These are phyloP conservation scores for Octodon degus DNA, from an alignment of 2,113 vertebrate genomes.

Conservation along the genomic window DNA sequence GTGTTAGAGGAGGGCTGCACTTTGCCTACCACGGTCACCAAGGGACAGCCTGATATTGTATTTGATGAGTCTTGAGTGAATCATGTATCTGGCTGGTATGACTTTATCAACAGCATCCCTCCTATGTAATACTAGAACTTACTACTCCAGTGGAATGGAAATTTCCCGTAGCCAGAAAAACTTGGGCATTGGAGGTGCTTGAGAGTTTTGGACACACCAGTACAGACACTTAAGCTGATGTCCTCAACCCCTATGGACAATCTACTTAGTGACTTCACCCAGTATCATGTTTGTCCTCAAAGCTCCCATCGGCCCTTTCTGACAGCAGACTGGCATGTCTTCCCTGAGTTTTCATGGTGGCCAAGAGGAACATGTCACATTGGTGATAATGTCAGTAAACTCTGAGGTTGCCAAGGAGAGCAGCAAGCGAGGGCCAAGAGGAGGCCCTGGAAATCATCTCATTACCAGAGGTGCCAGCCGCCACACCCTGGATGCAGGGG, in stretches of 20 bases:
- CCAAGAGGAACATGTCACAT: constrained; percentile 72
- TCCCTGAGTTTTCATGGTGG: constrained; percentile 16
- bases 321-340: constrained; percentile 61
- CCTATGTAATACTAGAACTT: not conserved
- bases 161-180: not conserved
- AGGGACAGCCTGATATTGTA: not conserved
- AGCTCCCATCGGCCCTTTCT: not conserved
- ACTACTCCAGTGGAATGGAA: not conserved
- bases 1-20: not conserved
- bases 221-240: not conserved
- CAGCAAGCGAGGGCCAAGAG: constrained; percentile 80
- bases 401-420: constrained; percentile 66
- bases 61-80: not conserved
- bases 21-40: not conserved
- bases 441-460: constrained; percentile 84
- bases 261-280: not conserved
- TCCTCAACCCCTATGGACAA: not conserved
- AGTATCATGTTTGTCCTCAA: not conserved
- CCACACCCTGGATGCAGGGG: constrained; percentile 85
- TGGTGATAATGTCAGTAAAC: constrained; percentile 77
- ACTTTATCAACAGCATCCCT: not conserved
- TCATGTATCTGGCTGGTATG: not conserved
- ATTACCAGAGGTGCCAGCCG: constrained; percentile 86
- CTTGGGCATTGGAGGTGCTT: not conserved
- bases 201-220: not conserved